Percentiles rank a stretch among this genome's conserved stretches.
Conservation (phyloP, 1,140 invertebrate genomes). For the Euura lappo region DNA sequence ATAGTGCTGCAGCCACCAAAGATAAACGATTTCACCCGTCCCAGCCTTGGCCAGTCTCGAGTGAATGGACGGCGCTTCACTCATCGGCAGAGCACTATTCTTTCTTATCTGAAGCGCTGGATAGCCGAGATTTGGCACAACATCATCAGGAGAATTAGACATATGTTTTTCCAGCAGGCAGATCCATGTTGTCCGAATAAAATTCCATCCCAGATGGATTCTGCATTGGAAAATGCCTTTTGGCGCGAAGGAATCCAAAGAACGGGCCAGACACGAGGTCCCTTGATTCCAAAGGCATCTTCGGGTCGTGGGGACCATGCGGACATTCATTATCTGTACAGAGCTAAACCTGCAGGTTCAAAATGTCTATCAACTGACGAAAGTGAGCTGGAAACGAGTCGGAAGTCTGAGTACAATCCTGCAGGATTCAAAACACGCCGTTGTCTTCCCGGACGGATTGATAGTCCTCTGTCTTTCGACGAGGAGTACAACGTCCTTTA, state of each 20-base stretch:
- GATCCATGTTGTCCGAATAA: not conserved
- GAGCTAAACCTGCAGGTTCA: not conserved
- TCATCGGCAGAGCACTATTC: not conserved
- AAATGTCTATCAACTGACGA: not conserved
- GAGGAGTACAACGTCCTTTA: not conserved
- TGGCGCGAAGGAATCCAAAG: slow-evolving; percentile 17
- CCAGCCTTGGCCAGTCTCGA: not conserved
- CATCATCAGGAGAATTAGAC: slow-evolving; percentile 23
- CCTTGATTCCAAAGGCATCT: not conserved
- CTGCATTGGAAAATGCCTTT: slow-evolving; percentile 16
- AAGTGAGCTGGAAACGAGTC: not conserved
- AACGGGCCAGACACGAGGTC: not conserved
- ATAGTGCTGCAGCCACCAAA: not conserved
- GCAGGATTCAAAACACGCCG: too few species aligned
- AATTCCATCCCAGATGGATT: slow-evolving; percentile 8
- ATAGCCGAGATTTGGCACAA: slow-evolving; percentile 24
- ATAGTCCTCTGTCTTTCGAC: not conserved
- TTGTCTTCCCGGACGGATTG: not conserved
- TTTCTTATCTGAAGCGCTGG: slow-evolving; percentile 18
- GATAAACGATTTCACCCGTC: not conserved
- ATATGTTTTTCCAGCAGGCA: slow-evolving; percentile 12
- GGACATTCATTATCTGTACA: not conserved
- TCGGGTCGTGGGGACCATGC: not conserved
- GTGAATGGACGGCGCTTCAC: not conserved
- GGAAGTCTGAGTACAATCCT: too few species aligned